Percentiles rank a stretch among this genome's conserved stretches.
Evolutionary conservation across 2,888 invertebrate genomes (phyloP).

Genomic region (Lasius fuliginosus): DNA sequence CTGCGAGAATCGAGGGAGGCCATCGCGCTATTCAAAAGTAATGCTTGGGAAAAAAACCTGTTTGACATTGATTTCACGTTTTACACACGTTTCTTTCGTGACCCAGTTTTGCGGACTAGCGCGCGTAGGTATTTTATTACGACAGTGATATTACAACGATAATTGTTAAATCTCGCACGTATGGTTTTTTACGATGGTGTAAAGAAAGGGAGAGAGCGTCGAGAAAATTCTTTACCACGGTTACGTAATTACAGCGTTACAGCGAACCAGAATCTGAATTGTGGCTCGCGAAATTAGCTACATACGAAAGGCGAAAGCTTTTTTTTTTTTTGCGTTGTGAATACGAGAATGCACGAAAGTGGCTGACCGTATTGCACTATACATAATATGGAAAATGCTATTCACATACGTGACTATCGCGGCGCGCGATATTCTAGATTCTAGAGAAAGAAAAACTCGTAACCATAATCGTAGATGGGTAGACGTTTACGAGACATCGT

Average conservation of each 20-base stretch:
- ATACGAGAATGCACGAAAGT: constrained; percentile 12
- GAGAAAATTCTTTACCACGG: constrained; percentile 31
- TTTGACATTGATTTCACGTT: constrained; percentile 46
- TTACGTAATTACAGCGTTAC: constrained; percentile 34
- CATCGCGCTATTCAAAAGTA: neutral
- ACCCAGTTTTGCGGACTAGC: constrained; percentile 26
- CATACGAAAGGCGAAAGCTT: constrained; percentile 19
- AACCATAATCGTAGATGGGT: constrained; percentile 9
- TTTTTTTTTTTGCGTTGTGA: constrained; percentile 22
- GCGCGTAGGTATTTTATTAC: constrained; percentile 22
- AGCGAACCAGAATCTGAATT: constrained; percentile 29
- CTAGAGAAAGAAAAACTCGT: neutral
- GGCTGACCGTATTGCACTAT: neutral
- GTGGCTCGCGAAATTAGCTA: constrained; percentile 33
- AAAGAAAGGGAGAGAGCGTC: neutral
- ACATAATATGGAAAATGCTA: constrained; percentile 28
- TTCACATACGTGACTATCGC: constrained; percentile 22
- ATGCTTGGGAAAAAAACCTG: neutral
- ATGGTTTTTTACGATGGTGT: neutral
- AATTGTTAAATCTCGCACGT: constrained; percentile 45
- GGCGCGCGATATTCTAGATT: neutral
- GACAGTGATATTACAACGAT: constrained; percentile 33
- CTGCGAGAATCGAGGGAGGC: neutral
- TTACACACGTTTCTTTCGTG: constrained; percentile 22
- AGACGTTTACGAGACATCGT: constrained; percentile 27